Base-by-base conservation (phyloP, 2,113 vertebrate species). In the Megaceryle torquata region DNA sequence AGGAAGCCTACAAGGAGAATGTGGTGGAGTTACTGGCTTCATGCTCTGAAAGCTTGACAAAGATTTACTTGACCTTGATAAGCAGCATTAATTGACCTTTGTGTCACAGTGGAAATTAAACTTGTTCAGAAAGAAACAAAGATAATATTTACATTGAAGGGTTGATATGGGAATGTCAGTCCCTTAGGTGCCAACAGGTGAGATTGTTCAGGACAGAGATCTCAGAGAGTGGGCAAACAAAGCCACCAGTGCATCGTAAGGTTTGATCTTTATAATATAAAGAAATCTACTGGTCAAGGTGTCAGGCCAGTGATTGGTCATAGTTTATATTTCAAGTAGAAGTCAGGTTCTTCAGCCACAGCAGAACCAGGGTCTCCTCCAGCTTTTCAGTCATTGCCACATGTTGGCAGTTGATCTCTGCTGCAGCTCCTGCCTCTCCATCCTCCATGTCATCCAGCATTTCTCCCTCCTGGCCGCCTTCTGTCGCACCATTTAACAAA, bases 361-460 rank as follows among this genome's bases (percentile, higher is more conserved):
- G 61, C 39, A 56, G 31, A 76, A 29, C 35, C 68, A 10, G 13
- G 25, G 20, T 48, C 50, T 88, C n/a, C 59, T 70, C 28, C 51
- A 65, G 60, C 72, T 63, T 67, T 83, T 63, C 51, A 28, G 24
- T 61, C 7, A 1, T 43, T 65, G 26, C 15, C 31, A 67, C 54
- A 11, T 26, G 16, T 33, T 74, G 54, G 26, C 7, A 26, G 22
- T 22, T 57, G 41, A 19, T 69, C 15, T 21, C 61, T n/a, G 39
- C 64, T 51, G 63, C 77, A 69, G 57, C 78, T 91, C 51, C 50
- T 87, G 57, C 39, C 61, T 68, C 46, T 76, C 46, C 39, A 10
- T 61, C 33, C 43, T 64, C 28, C 13, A 1, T 28, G 16, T 61
- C 71, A 39, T 24, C 17, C 35, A 14, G 25, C 0, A 0, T 46